Evolutionary conservation across 2,888 invertebrate species (phyloP), one percentile per base, ranked within the genome.

Genomic region (Embidobia sp.): DNA sequence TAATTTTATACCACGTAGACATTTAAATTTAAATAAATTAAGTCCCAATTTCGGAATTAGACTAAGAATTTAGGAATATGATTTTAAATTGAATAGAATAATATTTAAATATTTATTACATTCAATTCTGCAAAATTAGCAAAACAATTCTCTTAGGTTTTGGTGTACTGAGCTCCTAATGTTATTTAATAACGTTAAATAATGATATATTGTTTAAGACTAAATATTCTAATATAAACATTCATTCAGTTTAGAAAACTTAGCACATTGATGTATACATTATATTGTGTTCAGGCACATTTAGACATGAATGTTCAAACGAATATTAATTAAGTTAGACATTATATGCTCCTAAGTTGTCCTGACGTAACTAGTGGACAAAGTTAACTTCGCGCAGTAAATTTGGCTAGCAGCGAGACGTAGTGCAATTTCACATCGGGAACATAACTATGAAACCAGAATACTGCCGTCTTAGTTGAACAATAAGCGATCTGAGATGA

Each of bases 311-410:
- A 53, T 66, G 53, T 35, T 40, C 37, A 37, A 57, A 18, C 40
- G 40, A 67, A 53, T 67, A 57, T 67, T 57, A 55, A 67, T n/a
- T 26, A 40, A 55, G 40, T 27, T 57, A n/a, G 46, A 40, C 44
- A 61, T 70, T 61, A 46, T 61, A 46, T 46, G 18, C 31, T 7
- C 27, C 31, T 53, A 61, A 51, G 59, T 61, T 61, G 44, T 37
- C 44, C 35, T 61, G 19, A 22, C 59, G 61, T 61, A 61, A 59
- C 59, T 53, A 19, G 61, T 51, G 61, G 70, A 70, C 70, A 53
- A 59, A 70, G 70, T 70, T 70, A 51, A 59, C 27, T 70, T 44
- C 5, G 44, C 37, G 26, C 3, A 48, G 33, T 33, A 51, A 69
- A 59, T 51, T 69, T 22, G 35, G 37, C 26, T 57, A 44, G 55